Base-by-base conservation (phyloP, 2,888 invertebrate genomes). In the Drosophila subquinaria region DNA sequence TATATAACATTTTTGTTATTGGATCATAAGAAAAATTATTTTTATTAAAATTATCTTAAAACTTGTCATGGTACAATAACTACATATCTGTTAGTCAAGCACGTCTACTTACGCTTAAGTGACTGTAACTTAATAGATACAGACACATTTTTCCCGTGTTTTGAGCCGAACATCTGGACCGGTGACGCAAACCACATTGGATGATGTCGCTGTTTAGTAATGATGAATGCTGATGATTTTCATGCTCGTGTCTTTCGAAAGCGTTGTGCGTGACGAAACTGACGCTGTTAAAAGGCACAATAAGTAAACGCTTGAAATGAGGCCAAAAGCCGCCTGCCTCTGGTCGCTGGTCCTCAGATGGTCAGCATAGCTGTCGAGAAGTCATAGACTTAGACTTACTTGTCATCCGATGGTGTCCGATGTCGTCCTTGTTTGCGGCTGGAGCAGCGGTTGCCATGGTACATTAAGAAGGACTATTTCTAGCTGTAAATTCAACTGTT, bases 261-360 rank as follows among this genome's bases (percentile, higher is more conserved):
- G 82, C 88, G 86, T 85, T 85, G 88, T 81, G 89, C 79, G 82
- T 88, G 81, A 85, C 82, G 79, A 88, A 88, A 76, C 79, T 88
- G 88, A 88, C 79, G 76, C 81, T 74, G 79, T 82, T 88, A 81
- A 88, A 80, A 82, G 71, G 76, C 76, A 72, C 78, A 88, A 89
- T 84, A 82, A 84, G 74, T 82, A 76, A 83, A 81, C 68, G 76
- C 68, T 81, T 69, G 64, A 81, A 81, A 83, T 79, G 81, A 67
- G 84, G 81, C 81, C 84, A 88, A 81, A 79, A 68, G 69, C 69
- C 68, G 65, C 36, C 64, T 0, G 8, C 6, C 27, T 0, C 27
- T 27, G 65, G 62, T 51, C 27, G 52, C 52, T 35, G 17, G n/a
- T 50, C 50, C 33, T 13, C 40, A 40, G 56, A 56, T 30, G 33